Conservation (phyloP, 1,140 invertebrate genomes). For the Planococcus citri region DNA sequence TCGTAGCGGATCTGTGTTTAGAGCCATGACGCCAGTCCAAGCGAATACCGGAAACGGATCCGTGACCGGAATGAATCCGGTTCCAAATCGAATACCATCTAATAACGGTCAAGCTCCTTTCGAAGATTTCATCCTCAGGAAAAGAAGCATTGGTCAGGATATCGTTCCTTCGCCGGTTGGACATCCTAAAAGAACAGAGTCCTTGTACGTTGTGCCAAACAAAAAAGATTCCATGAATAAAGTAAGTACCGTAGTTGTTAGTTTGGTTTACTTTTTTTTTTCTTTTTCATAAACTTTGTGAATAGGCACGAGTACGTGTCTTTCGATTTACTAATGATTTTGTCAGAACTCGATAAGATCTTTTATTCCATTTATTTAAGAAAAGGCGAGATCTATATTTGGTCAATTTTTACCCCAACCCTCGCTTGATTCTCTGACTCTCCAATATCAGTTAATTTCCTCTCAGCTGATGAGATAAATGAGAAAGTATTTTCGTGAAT, state of each 20-base stretch:
- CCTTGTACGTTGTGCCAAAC: conserved; percentile 33
- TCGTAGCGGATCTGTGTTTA: conserved; percentile 21
- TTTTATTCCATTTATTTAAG: no score
- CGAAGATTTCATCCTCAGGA: conserved; percentile 63
- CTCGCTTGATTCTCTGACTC: no score
- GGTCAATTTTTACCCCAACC: no score
- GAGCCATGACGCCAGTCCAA: conserved; percentile 36
- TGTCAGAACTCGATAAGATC: no score
- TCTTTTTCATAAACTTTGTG: no score
- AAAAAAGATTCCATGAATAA: conserved; percentile 28
- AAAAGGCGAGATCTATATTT: no score
- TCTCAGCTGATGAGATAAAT: no score
- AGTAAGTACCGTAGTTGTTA: conserved; percentile 27
- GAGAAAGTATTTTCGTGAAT: no score
- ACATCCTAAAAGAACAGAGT: conserved; percentile 79
- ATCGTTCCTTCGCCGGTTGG: conserved; percentile 58
- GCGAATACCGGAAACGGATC: conserved; percentile 33
- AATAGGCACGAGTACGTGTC: no score
- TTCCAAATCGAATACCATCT: conserved; percentile 4
- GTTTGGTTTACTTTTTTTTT: no score
- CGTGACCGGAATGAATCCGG: conserved; percentile 24
- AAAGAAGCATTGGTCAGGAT: conserved; percentile 68
- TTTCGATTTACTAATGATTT: no score
- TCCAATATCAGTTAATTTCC: no score
- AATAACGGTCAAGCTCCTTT: conserved; percentile 40